Conservation (phyloP, 2,797 vertebrate genomes). For the Lepus townsendii region DNA sequence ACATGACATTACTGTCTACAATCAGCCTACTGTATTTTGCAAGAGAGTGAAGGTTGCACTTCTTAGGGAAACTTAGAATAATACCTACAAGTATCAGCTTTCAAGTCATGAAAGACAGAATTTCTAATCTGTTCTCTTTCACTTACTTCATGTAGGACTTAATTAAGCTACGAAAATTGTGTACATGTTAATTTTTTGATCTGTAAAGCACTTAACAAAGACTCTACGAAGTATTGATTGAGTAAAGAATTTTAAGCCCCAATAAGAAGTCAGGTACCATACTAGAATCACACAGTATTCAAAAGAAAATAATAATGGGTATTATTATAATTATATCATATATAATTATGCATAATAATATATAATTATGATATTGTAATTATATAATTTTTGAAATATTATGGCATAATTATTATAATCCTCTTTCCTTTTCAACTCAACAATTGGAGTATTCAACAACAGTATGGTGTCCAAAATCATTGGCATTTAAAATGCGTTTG, state of each 20-base stretch:
- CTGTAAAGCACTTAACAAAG: background rate
- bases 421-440: background rate
- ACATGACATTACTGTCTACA: too few relatives aligned
- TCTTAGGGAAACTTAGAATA: background rate
- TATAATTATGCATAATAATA: background rate
- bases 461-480: background rate
- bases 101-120: background rate
- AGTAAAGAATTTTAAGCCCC: background rate
- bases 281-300: background rate
- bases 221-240: background rate
- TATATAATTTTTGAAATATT: background rate
- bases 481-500: conserved; percentile 33
- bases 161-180: background rate
- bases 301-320: background rate
- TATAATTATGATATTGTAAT: background rate
- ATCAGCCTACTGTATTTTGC: background rate
- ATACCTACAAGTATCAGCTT: background rate
- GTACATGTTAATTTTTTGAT: background rate
- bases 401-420: background rate
- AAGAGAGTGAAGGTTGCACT: background rate
- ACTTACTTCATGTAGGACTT: background rate
- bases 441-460: background rate
- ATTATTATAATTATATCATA: background rate
- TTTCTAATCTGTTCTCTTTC: conserved; percentile 20
- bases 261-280: background rate